Evolutionary conservation across 2,888 invertebrate genomes (phyloP).

Genomic region (Euphydryas editha): DNA sequence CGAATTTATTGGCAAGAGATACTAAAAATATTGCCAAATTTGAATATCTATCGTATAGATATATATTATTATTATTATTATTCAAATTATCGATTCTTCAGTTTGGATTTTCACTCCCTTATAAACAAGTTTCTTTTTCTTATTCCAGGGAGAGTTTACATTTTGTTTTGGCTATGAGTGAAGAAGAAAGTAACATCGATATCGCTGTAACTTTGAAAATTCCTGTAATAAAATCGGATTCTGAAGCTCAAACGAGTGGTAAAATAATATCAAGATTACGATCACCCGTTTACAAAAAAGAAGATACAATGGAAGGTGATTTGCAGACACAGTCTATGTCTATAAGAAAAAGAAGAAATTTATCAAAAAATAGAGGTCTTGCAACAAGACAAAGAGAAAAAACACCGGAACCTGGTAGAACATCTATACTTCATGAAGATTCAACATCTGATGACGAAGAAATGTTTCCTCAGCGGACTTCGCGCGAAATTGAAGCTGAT

Average conservation of each 20-base stretch:
- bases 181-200: conserved; percentile 53
- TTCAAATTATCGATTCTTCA: conserved; percentile 10
- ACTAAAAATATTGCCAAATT: conserved; percentile 63
- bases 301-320: conserved; percentile 64
- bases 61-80: not conserved
- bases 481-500: conserved; percentile 78
- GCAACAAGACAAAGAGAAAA: conserved; percentile 77
- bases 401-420: conserved; percentile 77
- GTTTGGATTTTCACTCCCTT: conserved; percentile 21
- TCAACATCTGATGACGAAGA: conserved; percentile 84
- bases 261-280: conserved; percentile 56
- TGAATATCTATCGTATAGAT: not conserved
- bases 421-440: conserved; percentile 82
- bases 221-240: conserved; percentile 64
- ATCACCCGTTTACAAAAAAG: conserved; percentile 54
- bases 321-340: conserved; percentile 64
- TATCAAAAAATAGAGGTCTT: conserved; percentile 82
- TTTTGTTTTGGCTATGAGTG: conserved; percentile 62
- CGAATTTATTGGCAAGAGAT: conserved; percentile 68
- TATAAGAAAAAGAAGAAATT: conserved; percentile 84
- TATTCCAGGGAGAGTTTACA: conserved; percentile 53
- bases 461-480: conserved; percentile 56
- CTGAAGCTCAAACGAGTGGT: conserved; percentile 65
- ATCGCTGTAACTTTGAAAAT: conserved; percentile 57
- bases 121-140: conserved; percentile 49